Base-by-base conservation (phyloP, 1,140 invertebrate genomes). In the Coenobita brevimanus region DNA sequence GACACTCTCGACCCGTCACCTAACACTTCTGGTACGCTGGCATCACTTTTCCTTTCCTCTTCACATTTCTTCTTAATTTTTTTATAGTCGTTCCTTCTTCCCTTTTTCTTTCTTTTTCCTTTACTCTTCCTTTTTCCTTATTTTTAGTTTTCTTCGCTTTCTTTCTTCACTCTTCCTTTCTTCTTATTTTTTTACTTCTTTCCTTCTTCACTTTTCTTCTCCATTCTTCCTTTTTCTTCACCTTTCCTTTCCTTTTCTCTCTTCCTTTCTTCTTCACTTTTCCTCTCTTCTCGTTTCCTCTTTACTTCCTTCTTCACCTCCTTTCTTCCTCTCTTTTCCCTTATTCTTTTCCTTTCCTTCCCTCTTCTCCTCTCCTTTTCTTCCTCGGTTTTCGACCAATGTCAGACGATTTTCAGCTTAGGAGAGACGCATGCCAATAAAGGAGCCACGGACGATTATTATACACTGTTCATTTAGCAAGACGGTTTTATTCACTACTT, bases 231-330 rank as follows among this genome's bases (percentile, higher is more conserved):
- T 67, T 33, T 33, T 67, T n/a, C n/a, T 10, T 33, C 64, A 8
- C 64, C 64, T 73, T 73, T 73, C 4, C 69, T 30, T 73, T 33
- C 33, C 38, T 33, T n/a, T 67, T 33, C n/a, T 33, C 64, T 67
- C 6, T 67, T 67, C 30, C n/a, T 10, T 67, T 24, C 6, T 67
- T n/a, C 64, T 57, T 57, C 13, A 13, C 54, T 67, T 67, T 6
- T 33, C 6, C 4, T 67, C 30, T n/a, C 6, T 33, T 4, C n/a
- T 33, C n/a, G 4, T 33, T 6, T 67, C 64, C n/a, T 67, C 64
- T 33, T 67, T 33, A 4, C 30, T 33, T 33, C n/a, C 64, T 6
- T 67, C 64, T 33, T 67, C 30, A 67, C 30, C 30, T 67, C 30
- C 30, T 67, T 24, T 24, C 64, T 8, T 67, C n/a, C 64, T 67